Conservation (phyloP, 1,140 invertebrate genomes). For the Melanaphis sacchari region DNA sequence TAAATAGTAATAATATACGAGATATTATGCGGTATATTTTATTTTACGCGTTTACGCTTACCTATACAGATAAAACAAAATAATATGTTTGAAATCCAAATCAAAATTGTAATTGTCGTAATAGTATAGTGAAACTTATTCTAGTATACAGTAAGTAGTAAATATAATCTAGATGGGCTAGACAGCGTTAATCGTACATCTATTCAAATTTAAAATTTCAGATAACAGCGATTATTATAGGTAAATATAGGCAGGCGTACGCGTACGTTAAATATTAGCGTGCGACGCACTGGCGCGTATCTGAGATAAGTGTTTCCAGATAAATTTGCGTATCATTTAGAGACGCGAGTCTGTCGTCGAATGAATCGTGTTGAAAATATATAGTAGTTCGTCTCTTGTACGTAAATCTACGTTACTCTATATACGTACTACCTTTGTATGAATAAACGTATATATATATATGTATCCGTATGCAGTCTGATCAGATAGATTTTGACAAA, state of each 20-base stretch:
- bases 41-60: neutral
- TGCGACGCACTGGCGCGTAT: neutral
- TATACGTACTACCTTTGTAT: neutral
- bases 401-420: neutral
- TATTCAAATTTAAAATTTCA: neutral
- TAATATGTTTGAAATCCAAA: neutral
- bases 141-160: neutral
- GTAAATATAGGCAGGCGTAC: no score
- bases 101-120: neutral
- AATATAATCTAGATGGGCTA: neutral
- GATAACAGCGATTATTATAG: neutral
- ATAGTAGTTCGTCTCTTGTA: neutral
- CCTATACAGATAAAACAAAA: neutral
- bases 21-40: neutral
- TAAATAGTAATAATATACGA: neutral
- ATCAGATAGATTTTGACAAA: slow-evolving; percentile 1
- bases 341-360: neutral
- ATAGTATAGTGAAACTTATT: neutral
- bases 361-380: neutral
- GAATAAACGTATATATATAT: neutral
- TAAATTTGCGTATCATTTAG: neutral
- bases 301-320: neutral
- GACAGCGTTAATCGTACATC: neutral
- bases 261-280: neutral
- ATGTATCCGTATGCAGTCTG: neutral